A percentile compares a stretch with the other conserved stretches of the same genome.
phyloP scores from a whole-genome alignment of 2,797 vertebrate species.

The Premnoplex brunnescens region DNA sequence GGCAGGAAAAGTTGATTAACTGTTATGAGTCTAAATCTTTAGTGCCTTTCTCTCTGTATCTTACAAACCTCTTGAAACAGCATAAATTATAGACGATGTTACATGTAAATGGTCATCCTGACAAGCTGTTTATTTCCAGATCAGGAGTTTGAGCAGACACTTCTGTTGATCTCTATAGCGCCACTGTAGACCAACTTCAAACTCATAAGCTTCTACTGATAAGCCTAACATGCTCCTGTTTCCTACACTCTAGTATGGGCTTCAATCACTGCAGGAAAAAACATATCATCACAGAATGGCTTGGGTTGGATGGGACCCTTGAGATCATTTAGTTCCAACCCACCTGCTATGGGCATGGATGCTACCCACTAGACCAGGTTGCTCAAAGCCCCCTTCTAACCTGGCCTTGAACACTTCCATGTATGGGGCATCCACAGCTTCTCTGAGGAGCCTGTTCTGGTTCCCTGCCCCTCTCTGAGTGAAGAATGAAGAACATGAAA shows the following conservation, averaged over 20 bases:
- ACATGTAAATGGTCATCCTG: background rate
- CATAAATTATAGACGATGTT: background rate
- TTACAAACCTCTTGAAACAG: background rate
- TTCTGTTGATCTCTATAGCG: background rate
- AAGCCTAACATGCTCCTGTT: background rate
- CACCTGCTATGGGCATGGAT: background rate
- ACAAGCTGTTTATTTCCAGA: background rate
- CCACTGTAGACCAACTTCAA: background rate
- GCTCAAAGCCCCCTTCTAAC: background rate
- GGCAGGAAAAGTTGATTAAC: constrained; percentile 2
- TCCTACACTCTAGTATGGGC: background rate
- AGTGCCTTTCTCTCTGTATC: background rate
- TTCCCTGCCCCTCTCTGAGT: background rate
- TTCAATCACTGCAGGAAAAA: background rate
- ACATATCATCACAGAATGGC: background rate
- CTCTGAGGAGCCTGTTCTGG: background rate
- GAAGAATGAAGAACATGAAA: background rate
- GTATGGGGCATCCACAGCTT: background rate
- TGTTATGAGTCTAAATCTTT: background rate
- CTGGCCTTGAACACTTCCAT: background rate
- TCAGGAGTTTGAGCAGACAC: background rate
- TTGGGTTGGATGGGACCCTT: background rate
- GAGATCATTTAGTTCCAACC: background rate
- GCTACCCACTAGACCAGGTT: background rate
- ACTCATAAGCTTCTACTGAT: background rate